Evolutionary conservation across 2,888 invertebrate species (phyloP).

Genomic region (Himalopsyche kuldschensis): DNA sequence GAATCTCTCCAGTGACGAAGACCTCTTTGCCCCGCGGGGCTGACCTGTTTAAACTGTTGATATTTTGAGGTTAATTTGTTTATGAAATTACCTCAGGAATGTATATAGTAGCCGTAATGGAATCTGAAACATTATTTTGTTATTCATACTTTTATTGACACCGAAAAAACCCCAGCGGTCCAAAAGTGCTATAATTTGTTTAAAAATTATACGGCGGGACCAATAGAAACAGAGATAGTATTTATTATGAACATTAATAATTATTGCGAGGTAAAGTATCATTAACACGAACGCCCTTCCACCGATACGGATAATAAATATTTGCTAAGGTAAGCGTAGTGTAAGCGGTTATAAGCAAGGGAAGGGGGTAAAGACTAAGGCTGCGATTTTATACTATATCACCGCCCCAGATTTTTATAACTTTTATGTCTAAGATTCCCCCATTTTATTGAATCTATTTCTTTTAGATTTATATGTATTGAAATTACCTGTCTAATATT

Average conservation of each 20-base stretch:
- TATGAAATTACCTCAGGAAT: conserved; percentile 31
- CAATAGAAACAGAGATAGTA: conserved; percentile 61
- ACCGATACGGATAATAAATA: conserved; percentile 51
- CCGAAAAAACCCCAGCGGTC: conserved; percentile 44
- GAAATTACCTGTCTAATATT: no score
- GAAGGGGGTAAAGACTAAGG: background rate
- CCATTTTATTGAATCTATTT: no score
- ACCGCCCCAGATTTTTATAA: background rate
- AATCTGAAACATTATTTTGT: conserved; percentile 28
- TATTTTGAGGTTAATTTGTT: conserved; percentile 36
- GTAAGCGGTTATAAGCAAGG: background rate
- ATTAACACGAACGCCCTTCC: conserved; percentile 45
- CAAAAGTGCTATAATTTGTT: conserved; percentile 62
- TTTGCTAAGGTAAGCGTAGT: conserved; percentile 12
- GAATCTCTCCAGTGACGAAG: conserved; percentile 38
- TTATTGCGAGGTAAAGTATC: conserved; percentile 42
- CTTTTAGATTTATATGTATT: no score
- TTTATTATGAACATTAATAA: conserved; percentile 60
- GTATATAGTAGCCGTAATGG: conserved; percentile 17
- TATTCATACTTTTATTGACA: conserved; percentile 27
- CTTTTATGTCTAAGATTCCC: no score
- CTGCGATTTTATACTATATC: background rate
- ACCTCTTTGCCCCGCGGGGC: conserved; percentile 26
- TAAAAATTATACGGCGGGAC: conserved; percentile 63
- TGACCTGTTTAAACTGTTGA: conserved; percentile 39